These are phyloP conservation scores for Echinometra lucunter DNA, from an alignment of 53 echinoderm and acorn worm species.

Conservation along the genomic window DNA sequence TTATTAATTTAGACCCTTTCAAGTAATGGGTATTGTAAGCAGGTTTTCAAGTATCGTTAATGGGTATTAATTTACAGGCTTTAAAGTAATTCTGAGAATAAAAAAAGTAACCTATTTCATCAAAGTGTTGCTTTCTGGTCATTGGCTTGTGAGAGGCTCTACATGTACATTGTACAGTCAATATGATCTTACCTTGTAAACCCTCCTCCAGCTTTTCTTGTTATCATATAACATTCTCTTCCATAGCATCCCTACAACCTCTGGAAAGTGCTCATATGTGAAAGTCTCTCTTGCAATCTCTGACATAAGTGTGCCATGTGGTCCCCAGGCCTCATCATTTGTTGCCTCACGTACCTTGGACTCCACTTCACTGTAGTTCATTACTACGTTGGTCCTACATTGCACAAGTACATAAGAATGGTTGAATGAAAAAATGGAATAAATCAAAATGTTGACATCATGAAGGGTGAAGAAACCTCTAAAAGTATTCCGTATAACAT, in stretches of 20 bases:
- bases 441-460: background rate
- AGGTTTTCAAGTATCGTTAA: no score
- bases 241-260: constrained; percentile 98
- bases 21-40: no score
- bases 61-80: no score
- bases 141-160: background rate
- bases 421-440: background rate
- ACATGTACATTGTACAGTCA: background rate
- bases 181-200: constrained; percentile 82
- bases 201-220: constrained; percentile 97
- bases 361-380: constrained; percentile 99
- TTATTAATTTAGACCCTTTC: no score
- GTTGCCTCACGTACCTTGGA: constrained; percentile 97
- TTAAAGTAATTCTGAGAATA: no score
- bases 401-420: background rate
- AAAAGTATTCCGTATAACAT: no score
- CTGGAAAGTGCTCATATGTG: constrained; percentile 98
- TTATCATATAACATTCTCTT: constrained; percentile 95
- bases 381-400: constrained; percentile 96
- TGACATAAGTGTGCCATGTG: constrained; percentile 95
- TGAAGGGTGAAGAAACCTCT: no score
- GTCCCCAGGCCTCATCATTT: constrained; percentile 97
- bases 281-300: constrained; percentile 96
- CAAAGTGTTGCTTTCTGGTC: no score
- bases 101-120: no score